These are phyloP conservation scores for Aethes cnicana DNA, from an alignment of 2,888 invertebrate genomes.

Conservation along the genomic window DNA sequence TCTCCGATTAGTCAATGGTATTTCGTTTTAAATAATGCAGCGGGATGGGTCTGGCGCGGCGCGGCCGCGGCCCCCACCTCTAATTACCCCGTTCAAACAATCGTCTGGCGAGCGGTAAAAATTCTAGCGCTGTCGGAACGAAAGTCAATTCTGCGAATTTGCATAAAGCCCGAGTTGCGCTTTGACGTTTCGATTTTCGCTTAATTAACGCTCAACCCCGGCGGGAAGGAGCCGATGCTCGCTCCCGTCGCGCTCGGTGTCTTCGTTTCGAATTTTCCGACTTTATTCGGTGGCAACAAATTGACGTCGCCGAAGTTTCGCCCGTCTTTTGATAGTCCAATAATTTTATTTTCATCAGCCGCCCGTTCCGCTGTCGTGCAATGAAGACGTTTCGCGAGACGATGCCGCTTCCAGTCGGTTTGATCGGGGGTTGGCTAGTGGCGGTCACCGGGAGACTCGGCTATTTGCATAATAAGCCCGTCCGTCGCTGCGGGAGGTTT, in stretches of 20 bases:
- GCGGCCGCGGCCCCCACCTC: conserved; percentile 49
- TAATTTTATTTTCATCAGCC: conserved; percentile 69
- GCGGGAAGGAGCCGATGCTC: conserved; percentile 69
- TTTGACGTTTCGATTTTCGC: conserved; percentile 80
- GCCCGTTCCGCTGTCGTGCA: conserved; percentile 58
- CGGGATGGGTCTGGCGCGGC: too few relatives aligned
- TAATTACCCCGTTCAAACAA: conserved; percentile 74
- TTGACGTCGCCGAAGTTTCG: conserved; percentile 65
- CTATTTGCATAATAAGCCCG: conserved; percentile 79
- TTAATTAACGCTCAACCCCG: conserved; percentile 72
- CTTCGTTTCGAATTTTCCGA: conserved; percentile 62
- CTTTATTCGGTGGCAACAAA: conserved; percentile 67
- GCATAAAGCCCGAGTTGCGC: conserved; percentile 72
- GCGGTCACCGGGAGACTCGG: conserved; percentile 58
- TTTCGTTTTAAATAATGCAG: too few relatives aligned
- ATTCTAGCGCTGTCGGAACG: conserved; percentile 66
- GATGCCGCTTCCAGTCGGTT: conserved; percentile 36
- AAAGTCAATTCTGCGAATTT: conserved; percentile 76
- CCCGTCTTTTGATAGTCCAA: conserved; percentile 70
- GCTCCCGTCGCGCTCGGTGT: conserved; percentile 57
- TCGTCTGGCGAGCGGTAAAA: conserved; percentile 62
- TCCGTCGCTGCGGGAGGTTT: conserved; percentile 74
- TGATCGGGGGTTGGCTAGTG: conserved; percentile 23
- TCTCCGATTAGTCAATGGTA: too few relatives aligned
- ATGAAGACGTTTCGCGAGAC: conserved; percentile 53